These are phyloP conservation scores for Dicrurus megarhynchus DNA, from an alignment of 2,113 vertebrate species.

Conservation along the genomic window DNA sequence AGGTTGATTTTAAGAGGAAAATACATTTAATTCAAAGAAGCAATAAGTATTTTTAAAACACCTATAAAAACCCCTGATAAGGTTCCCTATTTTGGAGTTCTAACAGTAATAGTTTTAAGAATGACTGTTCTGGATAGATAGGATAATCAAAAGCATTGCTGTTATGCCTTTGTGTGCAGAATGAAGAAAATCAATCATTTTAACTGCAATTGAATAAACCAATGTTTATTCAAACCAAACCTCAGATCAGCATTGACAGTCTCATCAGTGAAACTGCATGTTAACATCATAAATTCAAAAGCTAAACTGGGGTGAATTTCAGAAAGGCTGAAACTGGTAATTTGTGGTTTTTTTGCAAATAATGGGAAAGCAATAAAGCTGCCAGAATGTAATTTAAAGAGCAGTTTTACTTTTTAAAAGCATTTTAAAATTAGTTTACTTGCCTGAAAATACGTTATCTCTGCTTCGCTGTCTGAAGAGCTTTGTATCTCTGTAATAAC, in stretches of 20 bases:
- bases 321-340: neutral
- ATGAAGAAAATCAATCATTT: neutral
- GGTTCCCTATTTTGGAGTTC: neutral
- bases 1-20: neutral
- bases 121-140: neutral
- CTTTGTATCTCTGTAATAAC: slow-evolving; percentile 83
- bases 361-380: neutral
- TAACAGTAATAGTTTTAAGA: neutral
- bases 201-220: neutral
- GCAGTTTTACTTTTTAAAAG: neutral
- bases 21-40: neutral
- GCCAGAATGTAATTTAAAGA: neutral
- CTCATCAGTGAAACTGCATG: neutral
- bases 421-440: neutral
- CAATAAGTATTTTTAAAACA: neutral
- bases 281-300: neutral
- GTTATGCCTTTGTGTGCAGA: neutral
- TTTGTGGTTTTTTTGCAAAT: neutral
- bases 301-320: neutral
- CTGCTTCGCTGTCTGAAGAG: slow-evolving; percentile 65
- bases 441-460: slow-evolving; percentile 90
- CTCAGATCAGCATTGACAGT: neutral
- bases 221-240: neutral
- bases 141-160: neutral
- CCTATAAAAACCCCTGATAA: neutral